A percentile compares a stretch with the other conserved stretches of the same genome.
These are phyloP conservation scores for Hypothenemus hampei DNA, from an alignment of 1,140 invertebrate species.

Conservation along the genomic window DNA sequence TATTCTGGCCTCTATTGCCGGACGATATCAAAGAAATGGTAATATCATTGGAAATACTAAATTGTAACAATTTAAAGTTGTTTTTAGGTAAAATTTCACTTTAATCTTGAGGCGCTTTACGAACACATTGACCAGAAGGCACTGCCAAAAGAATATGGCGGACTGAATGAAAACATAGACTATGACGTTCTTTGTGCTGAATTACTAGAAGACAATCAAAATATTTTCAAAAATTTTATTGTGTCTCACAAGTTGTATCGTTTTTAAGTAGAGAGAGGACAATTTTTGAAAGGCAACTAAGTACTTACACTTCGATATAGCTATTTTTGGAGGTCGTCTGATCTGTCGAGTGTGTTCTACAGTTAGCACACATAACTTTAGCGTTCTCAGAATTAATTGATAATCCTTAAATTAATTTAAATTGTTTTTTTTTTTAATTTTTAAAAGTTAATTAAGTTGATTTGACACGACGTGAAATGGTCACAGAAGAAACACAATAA, in stretches of 20 bases:
- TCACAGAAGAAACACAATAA: too few species aligned
- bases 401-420: too few species aligned
- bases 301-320: too few species aligned
- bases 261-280: too few species aligned
- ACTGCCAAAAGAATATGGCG: slow-evolving; percentile 36
- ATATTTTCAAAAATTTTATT: slow-evolving; percentile 22
- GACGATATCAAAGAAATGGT: slow-evolving; percentile 37
- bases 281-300: too few species aligned
- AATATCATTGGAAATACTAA: slow-evolving; percentile 5
- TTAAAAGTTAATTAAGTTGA: too few species aligned
- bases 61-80: background rate
- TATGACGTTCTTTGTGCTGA: slow-evolving; percentile 25
- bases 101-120: slow-evolving; percentile 29
- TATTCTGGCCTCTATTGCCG: slow-evolving; percentile 39
- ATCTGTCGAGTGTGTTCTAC: too few species aligned
- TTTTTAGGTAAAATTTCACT: slow-evolving; percentile 38
- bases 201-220: slow-evolving; percentile 25
- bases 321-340: too few species aligned
- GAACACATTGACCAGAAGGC: slow-evolving; percentile 30
- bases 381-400: too few species aligned
- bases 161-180: slow-evolving; percentile 19
- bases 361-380: too few species aligned
- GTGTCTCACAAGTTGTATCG: background rate
- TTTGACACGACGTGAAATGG: too few species aligned
- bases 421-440: too few species aligned